A percentile compares a stretch with the other conserved stretches of the same genome.
Conservation (phyloP, 2,888 invertebrate species). For the Cancer borealis region DNA sequence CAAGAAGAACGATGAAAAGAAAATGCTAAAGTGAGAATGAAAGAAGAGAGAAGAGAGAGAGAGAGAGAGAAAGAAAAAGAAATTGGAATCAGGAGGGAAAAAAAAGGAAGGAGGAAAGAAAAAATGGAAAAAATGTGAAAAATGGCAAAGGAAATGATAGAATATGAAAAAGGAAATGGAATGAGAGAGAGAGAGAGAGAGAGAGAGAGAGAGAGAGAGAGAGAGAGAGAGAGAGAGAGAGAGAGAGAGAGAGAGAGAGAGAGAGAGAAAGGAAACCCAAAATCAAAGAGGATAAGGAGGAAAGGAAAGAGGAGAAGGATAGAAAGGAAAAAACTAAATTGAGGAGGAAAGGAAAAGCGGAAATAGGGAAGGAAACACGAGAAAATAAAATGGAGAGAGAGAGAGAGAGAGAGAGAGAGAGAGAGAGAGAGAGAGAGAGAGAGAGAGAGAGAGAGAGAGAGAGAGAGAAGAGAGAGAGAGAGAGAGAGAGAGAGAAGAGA, state of each 20-base stretch:
- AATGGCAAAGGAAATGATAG: background rate
- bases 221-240: background rate
- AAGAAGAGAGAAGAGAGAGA: background rate
- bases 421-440: slow-evolving; percentile 3
- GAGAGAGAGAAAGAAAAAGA: background rate
- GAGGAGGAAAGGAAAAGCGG: background rate
- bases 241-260: background rate
- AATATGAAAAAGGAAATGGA: background rate
- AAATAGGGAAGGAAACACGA: background rate
- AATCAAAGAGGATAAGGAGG: background rate
- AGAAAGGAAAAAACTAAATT: too few relatives aligned
- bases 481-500: background rate
- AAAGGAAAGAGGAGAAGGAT: background rate
- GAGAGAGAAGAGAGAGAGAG: background rate
- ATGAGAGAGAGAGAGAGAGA: background rate
- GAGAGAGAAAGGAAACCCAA: background rate
- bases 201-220: background rate
- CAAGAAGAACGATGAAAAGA: background rate
- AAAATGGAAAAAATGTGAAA: background rate
- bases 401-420: background rate
- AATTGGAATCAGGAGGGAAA: too few relatives aligned
- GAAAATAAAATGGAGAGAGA: slow-evolving; percentile 3
- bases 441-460: background rate
- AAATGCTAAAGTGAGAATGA: background rate
- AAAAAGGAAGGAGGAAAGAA: background rate